phyloP scores from a whole-genome alignment of 2,888 invertebrate genomes.

The Nowickia ferox region DNA sequence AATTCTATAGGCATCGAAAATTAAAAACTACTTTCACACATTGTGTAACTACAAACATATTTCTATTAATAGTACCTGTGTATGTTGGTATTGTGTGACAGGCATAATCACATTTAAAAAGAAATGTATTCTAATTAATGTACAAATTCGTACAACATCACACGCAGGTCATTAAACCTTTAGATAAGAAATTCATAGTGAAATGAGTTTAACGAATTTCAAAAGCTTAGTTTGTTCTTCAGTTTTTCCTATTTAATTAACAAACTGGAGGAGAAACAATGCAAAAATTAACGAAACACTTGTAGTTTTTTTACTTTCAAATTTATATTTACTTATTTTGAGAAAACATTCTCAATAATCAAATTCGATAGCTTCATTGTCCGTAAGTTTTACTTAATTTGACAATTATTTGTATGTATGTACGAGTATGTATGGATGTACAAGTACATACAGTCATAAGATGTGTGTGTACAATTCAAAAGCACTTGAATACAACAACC shows the following conservation, averaged over 20 bases:
- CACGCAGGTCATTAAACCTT: slow-evolving; percentile 45
- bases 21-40: not conserved
- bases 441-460: not conserved
- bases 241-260: not conserved
- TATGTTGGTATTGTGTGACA: no score
- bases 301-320: not conserved
- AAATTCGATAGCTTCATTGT: not conserved
- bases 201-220: not conserved
- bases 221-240: not conserved
- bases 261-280: not conserved
- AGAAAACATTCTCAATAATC: not conserved
- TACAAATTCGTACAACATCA: not conserved
- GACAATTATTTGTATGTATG: slow-evolving; percentile 6
- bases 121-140: slow-evolving; percentile 37
- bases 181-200: slow-evolving; percentile 18
- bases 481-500: slow-evolving; percentile 30
- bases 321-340: not conserved
- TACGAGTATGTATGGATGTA: no score
- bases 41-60: slow-evolving; percentile 1
- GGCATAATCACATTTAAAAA: no score
- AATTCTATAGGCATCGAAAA: not conserved
- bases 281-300: not conserved
- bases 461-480: not conserved
- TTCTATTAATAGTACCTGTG: slow-evolving; percentile 9
- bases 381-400: slow-evolving; percentile 35